phyloP scores from a whole-genome alignment of 92 coral and sea anemone genomes.

The Phymanthus crucifer region DNA sequence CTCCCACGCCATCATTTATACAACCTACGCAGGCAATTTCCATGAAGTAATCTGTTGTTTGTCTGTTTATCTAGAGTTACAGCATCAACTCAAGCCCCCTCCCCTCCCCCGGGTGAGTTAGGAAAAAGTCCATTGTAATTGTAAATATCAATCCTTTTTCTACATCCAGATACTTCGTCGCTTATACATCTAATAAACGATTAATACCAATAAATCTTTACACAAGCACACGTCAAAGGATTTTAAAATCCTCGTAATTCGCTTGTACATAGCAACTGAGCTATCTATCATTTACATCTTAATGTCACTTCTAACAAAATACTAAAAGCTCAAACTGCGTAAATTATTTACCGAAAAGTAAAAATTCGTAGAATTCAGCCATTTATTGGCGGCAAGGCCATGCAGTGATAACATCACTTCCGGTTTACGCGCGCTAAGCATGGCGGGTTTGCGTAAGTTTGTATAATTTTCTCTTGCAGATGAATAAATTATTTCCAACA shows the following conservation, averaged over 20 bases:
- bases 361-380: background rate
- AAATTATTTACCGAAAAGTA: background rate
- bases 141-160: too few relatives aligned
- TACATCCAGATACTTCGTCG: too few relatives aligned
- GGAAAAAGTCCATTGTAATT: too few relatives aligned
- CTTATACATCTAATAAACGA: too few relatives aligned
- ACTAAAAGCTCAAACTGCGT: background rate
- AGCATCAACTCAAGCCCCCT: too few relatives aligned
- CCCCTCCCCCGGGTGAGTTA: too few relatives aligned
- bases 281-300: background rate
- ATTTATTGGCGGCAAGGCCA: background rate
- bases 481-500: slow-evolving; percentile 27
- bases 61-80: too few relatives aligned
- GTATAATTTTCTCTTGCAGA: background rate
- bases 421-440: slow-evolving; percentile 23
- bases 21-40: too few relatives aligned
- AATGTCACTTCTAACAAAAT: background rate
- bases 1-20: too few relatives aligned
- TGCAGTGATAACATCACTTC: slow-evolving; percentile 8
- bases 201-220: too few relatives aligned
- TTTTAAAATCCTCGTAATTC: background rate
- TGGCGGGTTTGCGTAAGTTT: slow-evolving; percentile 6
- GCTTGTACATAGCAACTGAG: background rate
- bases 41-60: too few relatives aligned
- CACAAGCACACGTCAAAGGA: too few relatives aligned